Conservation (phyloP, 2,113 vertebrate genomes). For the Paramormyrops kingsleyae region DNA sequence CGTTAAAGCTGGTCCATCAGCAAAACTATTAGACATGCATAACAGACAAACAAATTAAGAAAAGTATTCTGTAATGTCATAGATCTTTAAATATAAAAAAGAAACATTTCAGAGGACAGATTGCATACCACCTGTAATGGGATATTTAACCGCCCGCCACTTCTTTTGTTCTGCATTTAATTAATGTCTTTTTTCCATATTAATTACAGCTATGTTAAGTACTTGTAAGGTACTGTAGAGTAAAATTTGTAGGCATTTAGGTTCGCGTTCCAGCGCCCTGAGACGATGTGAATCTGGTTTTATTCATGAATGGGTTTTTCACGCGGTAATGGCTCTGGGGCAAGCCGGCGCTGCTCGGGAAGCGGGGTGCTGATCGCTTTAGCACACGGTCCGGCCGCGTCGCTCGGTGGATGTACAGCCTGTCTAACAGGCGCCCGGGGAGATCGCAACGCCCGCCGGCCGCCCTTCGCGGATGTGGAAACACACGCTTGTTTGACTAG, state of each 20-base stretch:
- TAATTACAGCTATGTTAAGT: not conserved
- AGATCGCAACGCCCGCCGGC: slow-evolving; percentile 27
- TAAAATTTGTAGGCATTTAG: not conserved
- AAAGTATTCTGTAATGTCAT: slow-evolving; percentile 19
- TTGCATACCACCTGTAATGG: not conserved
- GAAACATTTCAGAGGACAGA: slow-evolving; percentile 13
- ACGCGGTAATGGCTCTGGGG: slow-evolving; percentile 30
- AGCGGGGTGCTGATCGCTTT: slow-evolving; percentile 39
- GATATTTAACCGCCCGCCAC: not conserved
- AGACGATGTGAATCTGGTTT: slow-evolving; percentile 17
- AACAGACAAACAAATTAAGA: not conserved
- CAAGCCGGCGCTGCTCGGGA: slow-evolving; percentile 29
- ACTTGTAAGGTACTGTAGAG: too few relatives aligned
- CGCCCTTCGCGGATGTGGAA: slow-evolving; percentile 37
- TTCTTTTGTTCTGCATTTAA: not conserved
- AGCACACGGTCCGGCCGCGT: slow-evolving; percentile 35
- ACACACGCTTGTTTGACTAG: slow-evolving; percentile 35
- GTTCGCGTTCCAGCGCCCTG: not conserved
- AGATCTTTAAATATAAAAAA: slow-evolving; percentile 28
- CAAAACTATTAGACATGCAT: not conserved
- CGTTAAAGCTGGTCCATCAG: not conserved
- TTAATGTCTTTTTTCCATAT: not conserved
- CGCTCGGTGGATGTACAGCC: slow-evolving; percentile 35
- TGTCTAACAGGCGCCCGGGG: slow-evolving; percentile 45
- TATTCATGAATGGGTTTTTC: slow-evolving; percentile 25